Conservation (phyloP, 1,140 invertebrate genomes). For the Lethrus apterus region DNA sequence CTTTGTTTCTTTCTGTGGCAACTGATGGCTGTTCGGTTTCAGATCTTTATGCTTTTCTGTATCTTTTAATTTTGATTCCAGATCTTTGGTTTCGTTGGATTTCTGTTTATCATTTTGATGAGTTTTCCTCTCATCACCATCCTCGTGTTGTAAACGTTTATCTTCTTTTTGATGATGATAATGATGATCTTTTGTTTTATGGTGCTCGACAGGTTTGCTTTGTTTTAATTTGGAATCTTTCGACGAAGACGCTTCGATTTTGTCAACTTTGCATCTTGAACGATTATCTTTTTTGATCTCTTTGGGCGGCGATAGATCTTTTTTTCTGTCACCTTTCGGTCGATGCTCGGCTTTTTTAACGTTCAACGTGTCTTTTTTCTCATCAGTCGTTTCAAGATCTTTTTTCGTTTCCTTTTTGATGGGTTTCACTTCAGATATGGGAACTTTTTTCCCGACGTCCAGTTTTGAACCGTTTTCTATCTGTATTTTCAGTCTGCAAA, state of each 20-base stretch:
- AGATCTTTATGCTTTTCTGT: not conserved
- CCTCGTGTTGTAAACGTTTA: not conserved
- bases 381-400: not conserved
- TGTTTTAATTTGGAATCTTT: not conserved
- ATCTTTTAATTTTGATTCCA: not conserved
- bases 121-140: not conserved
- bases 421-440: slow-evolving; percentile 35
- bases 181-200: not conserved
- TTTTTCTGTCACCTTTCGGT: not conserved
- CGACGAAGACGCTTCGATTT: not conserved
- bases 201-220: not conserved
- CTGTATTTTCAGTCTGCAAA: slow-evolving; percentile 36
- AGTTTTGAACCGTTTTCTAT: slow-evolving; percentile 36
- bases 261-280: slow-evolving; percentile 4
- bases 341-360: slow-evolving; percentile 10
- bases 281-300: not conserved
- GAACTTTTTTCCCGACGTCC: slow-evolving; percentile 30
- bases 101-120: slow-evolving; percentile 1
- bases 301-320: slow-evolving; percentile 1
- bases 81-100: not conserved
- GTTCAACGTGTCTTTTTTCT: slow-evolving; percentile 25
- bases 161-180: not conserved
- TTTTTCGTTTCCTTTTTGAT: slow-evolving; percentile 29
- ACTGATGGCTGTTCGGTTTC: no score
- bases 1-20: slow-evolving; percentile 20